Conservation (phyloP, 2,113 vertebrate genomes). For the Salvelinus fontinalis region DNA sequence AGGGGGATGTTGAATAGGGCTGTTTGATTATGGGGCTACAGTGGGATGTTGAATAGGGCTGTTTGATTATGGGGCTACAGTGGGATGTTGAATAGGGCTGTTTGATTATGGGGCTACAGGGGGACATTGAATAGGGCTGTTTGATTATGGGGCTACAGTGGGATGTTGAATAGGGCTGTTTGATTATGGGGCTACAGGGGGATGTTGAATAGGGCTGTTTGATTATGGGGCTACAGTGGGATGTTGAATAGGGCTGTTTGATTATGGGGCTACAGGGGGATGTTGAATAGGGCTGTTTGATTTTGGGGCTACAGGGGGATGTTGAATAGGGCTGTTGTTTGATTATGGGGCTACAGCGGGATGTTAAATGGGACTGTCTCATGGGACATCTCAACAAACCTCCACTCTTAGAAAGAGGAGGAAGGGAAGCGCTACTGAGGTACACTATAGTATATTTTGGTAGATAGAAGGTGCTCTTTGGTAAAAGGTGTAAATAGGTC, state of each 20-base stretch:
- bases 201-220: not conserved
- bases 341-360: not conserved
- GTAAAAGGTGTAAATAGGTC: too few species aligned
- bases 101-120: too few species aligned
- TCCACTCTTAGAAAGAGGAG: too few species aligned
- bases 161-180: not conserved
- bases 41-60: not conserved
- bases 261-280: not conserved
- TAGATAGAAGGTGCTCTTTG: too few species aligned
- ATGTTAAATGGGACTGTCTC: constrained; percentile 2
- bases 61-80: too few species aligned
- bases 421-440: too few species aligned
- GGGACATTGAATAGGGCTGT: not conserved
- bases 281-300: not conserved
- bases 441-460: too few species aligned
- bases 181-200: not conserved
- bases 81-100: not conserved
- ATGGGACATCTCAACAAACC: constrained; percentile 40
- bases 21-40: too few species aligned
- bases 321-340: not conserved
- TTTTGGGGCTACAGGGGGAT: not conserved
- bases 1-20: not conserved
- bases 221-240: not conserved
- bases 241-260: not conserved
- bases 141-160: too few species aligned